Evolutionary conservation across 1,140 invertebrate genomes (phyloP).

Genomic region (Patella vulgata): DNA sequence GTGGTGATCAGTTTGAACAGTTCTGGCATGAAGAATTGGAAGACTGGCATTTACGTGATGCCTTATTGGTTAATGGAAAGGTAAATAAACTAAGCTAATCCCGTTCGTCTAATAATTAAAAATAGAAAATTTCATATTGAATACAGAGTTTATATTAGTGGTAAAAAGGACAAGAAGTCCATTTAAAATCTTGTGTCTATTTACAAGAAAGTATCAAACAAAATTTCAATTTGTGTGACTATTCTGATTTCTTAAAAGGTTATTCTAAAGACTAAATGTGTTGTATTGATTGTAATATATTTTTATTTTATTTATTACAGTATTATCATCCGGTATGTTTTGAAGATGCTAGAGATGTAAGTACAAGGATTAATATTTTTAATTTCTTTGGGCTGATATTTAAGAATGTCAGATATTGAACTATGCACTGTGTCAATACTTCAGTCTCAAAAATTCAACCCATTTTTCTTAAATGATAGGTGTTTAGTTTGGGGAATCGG

Average conservation of each 20-base stretch:
- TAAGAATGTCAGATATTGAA: no score
- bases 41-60: conserved; percentile 92
- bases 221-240: conserved; percentile 4
- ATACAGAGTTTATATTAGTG: not conserved
- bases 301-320: conserved; percentile 38
- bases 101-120: not conserved
- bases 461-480: no score
- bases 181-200: not conserved
- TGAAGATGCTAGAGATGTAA: conserved; percentile 84
- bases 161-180: not conserved
- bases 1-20: conserved; percentile 89
- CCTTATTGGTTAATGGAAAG: conserved; percentile 79
- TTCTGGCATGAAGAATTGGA: conserved; percentile 96
- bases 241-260: not conserved
- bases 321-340: conserved; percentile 92
- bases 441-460: no score
- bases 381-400: no score
- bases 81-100: conserved; percentile 25
- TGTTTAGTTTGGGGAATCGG: no score
- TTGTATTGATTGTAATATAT: conserved; percentile 5
- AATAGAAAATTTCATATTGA: not conserved
- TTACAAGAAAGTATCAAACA: not conserved
- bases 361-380: no score
- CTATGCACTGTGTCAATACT: no score
- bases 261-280: conserved; percentile 1